phyloP scores from a whole-genome alignment of 2,113 vertebrate species.

The Motacilla alba region DNA sequence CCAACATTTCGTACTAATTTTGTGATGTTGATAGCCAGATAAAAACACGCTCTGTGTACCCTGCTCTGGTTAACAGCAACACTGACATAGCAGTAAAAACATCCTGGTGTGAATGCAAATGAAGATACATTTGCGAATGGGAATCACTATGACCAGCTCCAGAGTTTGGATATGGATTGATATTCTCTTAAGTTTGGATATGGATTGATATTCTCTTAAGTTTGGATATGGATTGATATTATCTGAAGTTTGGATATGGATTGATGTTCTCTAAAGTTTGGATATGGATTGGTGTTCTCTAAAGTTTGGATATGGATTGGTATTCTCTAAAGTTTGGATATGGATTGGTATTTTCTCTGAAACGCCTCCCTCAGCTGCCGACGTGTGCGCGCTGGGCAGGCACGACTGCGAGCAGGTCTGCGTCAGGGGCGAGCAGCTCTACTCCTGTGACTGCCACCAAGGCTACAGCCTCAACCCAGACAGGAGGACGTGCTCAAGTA shows the following conservation, averaged over 20 bases:
- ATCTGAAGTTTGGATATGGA: not conserved
- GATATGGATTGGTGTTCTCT: not conserved
- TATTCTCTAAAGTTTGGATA: not conserved
- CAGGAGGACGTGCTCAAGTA: slow-evolving; percentile 85
- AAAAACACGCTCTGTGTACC: not conserved
- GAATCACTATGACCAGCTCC: not conserved
- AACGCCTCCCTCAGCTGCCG: slow-evolving; percentile 64
- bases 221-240: not conserved
- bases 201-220: not conserved
- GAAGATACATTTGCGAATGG: not conserved
- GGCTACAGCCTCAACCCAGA: slow-evolving; percentile 83
- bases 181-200: not conserved
- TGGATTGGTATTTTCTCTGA: not conserved
- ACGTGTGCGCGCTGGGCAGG: slow-evolving; percentile 75
- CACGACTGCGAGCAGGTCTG: slow-evolving; percentile 88
- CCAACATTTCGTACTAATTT: not conserved
- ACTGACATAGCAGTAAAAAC: not conserved
- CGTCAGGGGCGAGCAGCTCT: slow-evolving; percentile 68
- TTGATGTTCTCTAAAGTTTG: not conserved
- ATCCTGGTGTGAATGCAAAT: not conserved
- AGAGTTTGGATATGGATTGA: not conserved
- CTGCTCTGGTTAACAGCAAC: fast-evolving
- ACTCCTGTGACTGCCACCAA: slow-evolving; percentile 82
- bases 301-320: not conserved
- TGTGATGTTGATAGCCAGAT: not conserved